Base-by-base conservation (phyloP, 2,113 vertebrate species). In the Elaphurus davidianus region DNA sequence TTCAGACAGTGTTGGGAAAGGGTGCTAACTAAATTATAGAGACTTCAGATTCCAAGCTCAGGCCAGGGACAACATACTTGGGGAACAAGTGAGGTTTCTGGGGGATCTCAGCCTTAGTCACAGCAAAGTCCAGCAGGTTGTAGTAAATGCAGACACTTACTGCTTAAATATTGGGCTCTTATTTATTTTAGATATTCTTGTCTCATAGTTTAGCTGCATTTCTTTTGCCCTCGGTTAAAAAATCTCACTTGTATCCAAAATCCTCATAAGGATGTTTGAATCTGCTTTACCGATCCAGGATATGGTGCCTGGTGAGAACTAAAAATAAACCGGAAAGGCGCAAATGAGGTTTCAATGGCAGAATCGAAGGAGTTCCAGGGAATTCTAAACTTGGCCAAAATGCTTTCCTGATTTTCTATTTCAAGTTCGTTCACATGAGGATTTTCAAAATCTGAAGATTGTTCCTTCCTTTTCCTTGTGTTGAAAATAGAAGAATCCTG, bases 351-450 rank as follows among this genome's bases (percentile, higher is more conserved):
- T 98, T 96, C 88, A 91, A 1, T 43, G 30, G 95, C 92, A 93
- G 92, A 97, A 90, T 92, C 60, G 81, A 94, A 92, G 79, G 81
- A 98, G 87, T 97, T 83, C 33, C 57, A 96, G 96, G 88, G 91
- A 92, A 97, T 97, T 98, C 92, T 97, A 97, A 98, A 97, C 91
- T 82, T 94, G 94, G 90, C 88, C 95, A 89, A 83, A 83, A 97
- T 85, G 89, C 91, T 97, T 98, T 96, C 92, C 95, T 97, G 79
- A 36, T 81, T 97, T 98, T 98, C 98, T 97, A 96, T 97, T 98
- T 97, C 81, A 90, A 97, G 91, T 97, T 96, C 82, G 36, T 64
- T 92, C 81, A 89, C 87, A 94, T 88, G 92, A 92, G 50, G 74
- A 89, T 90, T 96, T 97, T 97, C 78, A 93, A 85, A 95, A 95